A percentile compares a stretch with the other conserved stretches of the same genome.
phyloP scores from a whole-genome alignment of 2,113 vertebrate species.

The Benitochromis conjunctus region DNA sequence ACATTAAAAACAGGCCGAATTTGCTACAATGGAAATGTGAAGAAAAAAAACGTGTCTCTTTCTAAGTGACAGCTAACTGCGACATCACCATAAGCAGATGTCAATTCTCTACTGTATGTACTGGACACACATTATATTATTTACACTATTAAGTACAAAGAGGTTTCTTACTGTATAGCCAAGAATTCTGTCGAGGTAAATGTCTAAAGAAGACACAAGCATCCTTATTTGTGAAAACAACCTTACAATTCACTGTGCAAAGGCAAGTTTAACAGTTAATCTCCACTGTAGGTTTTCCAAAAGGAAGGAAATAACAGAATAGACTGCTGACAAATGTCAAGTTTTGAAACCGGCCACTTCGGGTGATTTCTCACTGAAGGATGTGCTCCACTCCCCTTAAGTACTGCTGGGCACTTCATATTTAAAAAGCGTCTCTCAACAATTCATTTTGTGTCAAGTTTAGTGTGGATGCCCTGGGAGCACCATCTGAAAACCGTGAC shows the following conservation, averaged over 20 bases:
- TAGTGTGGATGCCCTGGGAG: slow-evolving; percentile 15
- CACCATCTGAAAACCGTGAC: slow-evolving; percentile 31
- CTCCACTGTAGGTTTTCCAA: neutral
- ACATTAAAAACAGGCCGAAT: neutral
- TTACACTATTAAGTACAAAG: neutral
- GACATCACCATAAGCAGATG: neutral
- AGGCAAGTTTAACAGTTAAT: neutral
- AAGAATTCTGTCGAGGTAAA: neutral
- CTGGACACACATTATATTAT: neutral
- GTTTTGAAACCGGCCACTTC: slow-evolving; percentile 12
- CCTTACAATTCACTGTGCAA: neutral
- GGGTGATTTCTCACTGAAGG: slow-evolving; percentile 40
- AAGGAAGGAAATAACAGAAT: slow-evolving; percentile 5
- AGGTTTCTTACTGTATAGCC: neutral
- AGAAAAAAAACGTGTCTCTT: accelerated
- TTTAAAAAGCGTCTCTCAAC: slow-evolving; percentile 43
- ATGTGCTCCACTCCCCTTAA: slow-evolving; percentile 40
- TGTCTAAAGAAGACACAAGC: neutral
- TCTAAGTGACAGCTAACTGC: neutral
- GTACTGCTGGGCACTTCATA: slow-evolving; percentile 38
- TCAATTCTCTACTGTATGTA: neutral
- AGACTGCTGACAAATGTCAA: slow-evolving; percentile 37
- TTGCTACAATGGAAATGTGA: neutral
- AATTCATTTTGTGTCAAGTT: slow-evolving; percentile 55
- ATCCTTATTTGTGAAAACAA: neutral